These are phyloP conservation scores for Chaitophorus viminalis DNA, from an alignment of 2,888 invertebrate species.

Conservation along the genomic window DNA sequence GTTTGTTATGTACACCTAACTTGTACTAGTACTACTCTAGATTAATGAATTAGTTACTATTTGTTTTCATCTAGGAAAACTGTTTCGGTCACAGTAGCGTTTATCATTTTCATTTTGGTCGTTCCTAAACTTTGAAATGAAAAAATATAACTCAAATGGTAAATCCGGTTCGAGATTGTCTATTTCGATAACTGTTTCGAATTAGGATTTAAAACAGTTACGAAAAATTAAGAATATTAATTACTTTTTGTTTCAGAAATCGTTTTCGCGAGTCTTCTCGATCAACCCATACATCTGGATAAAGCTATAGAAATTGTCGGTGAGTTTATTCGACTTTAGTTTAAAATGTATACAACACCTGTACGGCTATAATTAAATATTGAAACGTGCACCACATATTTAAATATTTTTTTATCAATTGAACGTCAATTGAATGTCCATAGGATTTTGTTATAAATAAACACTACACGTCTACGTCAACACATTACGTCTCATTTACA, in stretches of 20 bases:
- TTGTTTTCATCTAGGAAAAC: not conserved
- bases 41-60: not conserved
- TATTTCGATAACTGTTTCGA: not conserved
- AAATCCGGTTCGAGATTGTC: not conserved
- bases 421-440: too few species aligned
- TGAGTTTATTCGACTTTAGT: not conserved
- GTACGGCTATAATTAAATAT: not conserved
- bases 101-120: not conserved
- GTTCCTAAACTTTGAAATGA: not conserved
- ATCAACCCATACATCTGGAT: slow-evolving; percentile 7
- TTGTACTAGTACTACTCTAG: not conserved
- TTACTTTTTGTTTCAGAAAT: slow-evolving; percentile 1
- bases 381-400: too few species aligned
- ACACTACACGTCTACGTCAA: too few species aligned
- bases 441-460: too few species aligned
- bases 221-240: too few species aligned
- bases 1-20: not conserved
- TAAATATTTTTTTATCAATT: too few species aligned
- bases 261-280: not conserved
- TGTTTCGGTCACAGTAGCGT: not conserved
- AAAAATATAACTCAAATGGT: not conserved
- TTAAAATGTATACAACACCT: not conserved
- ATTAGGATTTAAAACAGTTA: too few species aligned
- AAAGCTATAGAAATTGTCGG: slow-evolving; percentile 20
- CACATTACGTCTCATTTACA: too few species aligned